A percentile compares a stretch with the other conserved stretches of the same genome.
phyloP scores from a whole-genome alignment of 2,888 invertebrate species.

The Danaus chrysippus region DNA sequence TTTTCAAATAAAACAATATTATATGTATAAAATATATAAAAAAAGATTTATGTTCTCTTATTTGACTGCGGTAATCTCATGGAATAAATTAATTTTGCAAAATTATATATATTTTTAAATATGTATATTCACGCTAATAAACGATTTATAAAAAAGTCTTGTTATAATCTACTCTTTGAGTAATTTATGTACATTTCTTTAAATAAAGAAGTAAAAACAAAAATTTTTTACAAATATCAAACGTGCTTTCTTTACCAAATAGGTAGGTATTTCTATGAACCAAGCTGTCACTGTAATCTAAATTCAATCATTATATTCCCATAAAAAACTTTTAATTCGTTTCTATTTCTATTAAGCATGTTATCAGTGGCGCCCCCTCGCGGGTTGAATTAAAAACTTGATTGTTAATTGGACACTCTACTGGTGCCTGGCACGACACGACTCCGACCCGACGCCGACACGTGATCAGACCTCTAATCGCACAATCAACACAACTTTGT shows the following conservation, averaged over 20 bases:
- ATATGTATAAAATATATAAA: not conserved
- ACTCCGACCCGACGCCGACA: conserved; percentile 41
- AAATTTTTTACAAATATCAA: too few species aligned
- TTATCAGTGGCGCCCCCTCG: conserved; percentile 21
- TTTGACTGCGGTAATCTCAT: too few species aligned
- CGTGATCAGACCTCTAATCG: conserved; percentile 45
- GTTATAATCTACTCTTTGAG: too few species aligned
- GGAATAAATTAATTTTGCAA: too few species aligned
- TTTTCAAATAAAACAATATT: not conserved
- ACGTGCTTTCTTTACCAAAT: too few species aligned
- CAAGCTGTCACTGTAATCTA: conserved; percentile 15
- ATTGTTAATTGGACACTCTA: conserved; percentile 50
- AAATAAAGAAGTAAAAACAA: too few species aligned
- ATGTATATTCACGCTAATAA: too few species aligned
- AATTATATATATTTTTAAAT: too few species aligned
- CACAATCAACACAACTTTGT: conserved; percentile 59
- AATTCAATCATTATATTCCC: conserved; percentile 22
- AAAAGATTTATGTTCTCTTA: too few species aligned
- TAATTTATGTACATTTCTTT: too few species aligned
- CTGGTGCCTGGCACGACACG: conserved; percentile 55
- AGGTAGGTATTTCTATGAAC: too few species aligned
- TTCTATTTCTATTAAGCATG: conserved; percentile 20
- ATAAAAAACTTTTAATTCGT: conserved; percentile 28
- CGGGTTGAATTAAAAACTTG: conserved; percentile 40
- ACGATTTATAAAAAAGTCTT: too few species aligned